Evolutionary conservation across 2,888 invertebrate genomes (phyloP).

Genomic region (Amiota minor): DNA sequence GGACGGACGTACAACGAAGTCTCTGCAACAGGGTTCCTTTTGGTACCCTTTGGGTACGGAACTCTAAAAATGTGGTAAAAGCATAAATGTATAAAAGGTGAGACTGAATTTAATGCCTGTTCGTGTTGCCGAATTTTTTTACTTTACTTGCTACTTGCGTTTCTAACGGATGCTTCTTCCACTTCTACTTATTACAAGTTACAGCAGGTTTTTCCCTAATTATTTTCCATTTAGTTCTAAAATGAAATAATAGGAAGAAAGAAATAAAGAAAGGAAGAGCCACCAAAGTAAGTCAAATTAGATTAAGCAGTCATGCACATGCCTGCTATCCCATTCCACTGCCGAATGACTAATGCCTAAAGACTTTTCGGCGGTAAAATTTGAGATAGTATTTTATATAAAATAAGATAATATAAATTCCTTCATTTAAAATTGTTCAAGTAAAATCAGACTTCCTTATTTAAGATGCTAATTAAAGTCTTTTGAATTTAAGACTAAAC

Average conservation of each 20-base stretch:
- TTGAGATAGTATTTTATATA: neutral
- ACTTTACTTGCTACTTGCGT: conserved; percentile 17
- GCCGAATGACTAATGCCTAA: neutral
- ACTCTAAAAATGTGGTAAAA: no score
- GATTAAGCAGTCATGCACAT: conserved; percentile 66
- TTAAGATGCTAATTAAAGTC: neutral
- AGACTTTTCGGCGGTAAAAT: conserved; percentile 40
- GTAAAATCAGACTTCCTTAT: neutral
- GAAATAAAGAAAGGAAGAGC: neutral
- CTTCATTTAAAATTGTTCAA: neutral
- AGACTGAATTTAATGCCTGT: no score
- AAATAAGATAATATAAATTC: neutral
- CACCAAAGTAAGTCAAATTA: conserved; percentile 50
- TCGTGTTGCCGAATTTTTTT: neutral
- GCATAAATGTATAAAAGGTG: no score
- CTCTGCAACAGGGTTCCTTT: no score
- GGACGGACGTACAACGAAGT: no score
- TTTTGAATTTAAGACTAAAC: no score
- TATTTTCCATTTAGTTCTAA: conserved; percentile 48
- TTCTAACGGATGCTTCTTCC: neutral
- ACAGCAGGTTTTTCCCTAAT: conserved; percentile 60
- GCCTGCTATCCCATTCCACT: conserved; percentile 30
- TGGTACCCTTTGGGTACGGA: no score
- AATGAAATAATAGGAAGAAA: conserved; percentile 35
- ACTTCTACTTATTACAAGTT: conserved; percentile 30